Percentiles rank a stretch among this genome's conserved stretches.
These are phyloP conservation scores for Perizoma flavofasciatum DNA, from an alignment of 2,888 invertebrate genomes.

Conservation along the genomic window DNA sequence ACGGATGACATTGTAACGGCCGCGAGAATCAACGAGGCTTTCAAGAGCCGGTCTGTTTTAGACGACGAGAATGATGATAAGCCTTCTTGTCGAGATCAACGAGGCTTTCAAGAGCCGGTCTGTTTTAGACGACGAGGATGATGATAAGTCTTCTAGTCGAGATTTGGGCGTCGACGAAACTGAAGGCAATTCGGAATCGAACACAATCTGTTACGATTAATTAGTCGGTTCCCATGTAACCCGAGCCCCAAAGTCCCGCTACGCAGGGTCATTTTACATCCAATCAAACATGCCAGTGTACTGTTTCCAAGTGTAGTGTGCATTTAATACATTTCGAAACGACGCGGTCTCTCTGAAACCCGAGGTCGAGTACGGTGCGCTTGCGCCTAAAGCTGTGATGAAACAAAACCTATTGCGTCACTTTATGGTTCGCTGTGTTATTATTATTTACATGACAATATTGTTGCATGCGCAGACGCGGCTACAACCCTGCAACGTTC, in stretches of 20 bases:
- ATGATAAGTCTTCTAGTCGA: not conserved
- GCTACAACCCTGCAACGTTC: conserved; percentile 54
- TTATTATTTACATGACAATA: conserved; percentile 80
- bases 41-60: too few species aligned
- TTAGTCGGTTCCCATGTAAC: conserved; percentile 32
- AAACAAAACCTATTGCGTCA: conserved; percentile 81
- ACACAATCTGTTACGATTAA: conserved; percentile 20
- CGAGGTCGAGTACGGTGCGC: conserved; percentile 77
- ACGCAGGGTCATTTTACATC: conserved; percentile 61
- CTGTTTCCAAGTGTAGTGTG: conserved; percentile 76
- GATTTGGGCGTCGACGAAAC: not conserved
- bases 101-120: too few species aligned
- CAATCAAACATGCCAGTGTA: conserved; percentile 61
- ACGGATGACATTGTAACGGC: conserved; percentile 5
- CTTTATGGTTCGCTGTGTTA: conserved; percentile 74
- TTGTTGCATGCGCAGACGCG: conserved; percentile 56
- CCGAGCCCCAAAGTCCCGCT: conserved; percentile 39
- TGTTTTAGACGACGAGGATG: too few species aligned
- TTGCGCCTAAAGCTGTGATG: conserved; percentile 78
- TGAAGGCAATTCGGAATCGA: conserved; percentile 6
- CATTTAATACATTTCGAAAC: conserved; percentile 83
- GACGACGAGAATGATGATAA: too few species aligned
- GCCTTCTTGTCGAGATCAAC: not conserved
- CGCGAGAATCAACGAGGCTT: too few species aligned
- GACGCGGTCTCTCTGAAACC: conserved; percentile 77